Conservation (phyloP, 2,888 invertebrate species). For the Cenopis cana region DNA sequence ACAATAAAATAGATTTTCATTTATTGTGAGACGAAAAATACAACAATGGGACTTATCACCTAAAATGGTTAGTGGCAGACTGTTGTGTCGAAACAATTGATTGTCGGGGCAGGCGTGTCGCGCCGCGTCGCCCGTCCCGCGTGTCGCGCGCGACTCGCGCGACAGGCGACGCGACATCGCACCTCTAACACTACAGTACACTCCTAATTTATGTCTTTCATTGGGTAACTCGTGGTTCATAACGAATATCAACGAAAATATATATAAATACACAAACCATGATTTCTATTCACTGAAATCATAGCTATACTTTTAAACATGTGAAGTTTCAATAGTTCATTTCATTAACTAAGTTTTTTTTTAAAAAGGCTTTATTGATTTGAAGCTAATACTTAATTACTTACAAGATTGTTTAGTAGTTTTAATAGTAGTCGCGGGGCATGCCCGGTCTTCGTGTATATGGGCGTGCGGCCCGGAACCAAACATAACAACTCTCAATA, state of each 20-base stretch:
- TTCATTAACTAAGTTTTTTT: constrained; percentile 76
- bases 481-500: constrained; percentile 82
- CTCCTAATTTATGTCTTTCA: constrained; percentile 84
- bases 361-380: constrained; percentile 84
- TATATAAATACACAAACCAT: constrained; percentile 77
- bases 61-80: constrained; percentile 85
- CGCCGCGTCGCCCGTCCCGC: constrained; percentile 20
- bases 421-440: constrained; percentile 72
- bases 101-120: constrained; percentile 55
- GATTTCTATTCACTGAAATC: constrained; percentile 80
- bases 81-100: constrained; percentile 80
- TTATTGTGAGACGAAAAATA: constrained; percentile 86
- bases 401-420: constrained; percentile 84
- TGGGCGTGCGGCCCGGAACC: constrained; percentile 57
- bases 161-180: constrained; percentile 26
- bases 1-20: constrained; percentile 86
- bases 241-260: constrained; percentile 82
- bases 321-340: constrained; percentile 81
- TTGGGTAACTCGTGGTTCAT: constrained; percentile 78
- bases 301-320: constrained; percentile 80
- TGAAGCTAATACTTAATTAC: constrained; percentile 85
- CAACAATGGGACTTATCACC: constrained; percentile 85
- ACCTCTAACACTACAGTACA: constrained; percentile 57
- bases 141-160: constrained; percentile 15
- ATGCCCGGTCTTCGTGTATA: constrained; percentile 51